Evolutionary conservation across 2,888 invertebrate species (phyloP), one percentile per base, ranked within the genome.

Genomic region (Sepioteuthis lessoniana): DNA sequence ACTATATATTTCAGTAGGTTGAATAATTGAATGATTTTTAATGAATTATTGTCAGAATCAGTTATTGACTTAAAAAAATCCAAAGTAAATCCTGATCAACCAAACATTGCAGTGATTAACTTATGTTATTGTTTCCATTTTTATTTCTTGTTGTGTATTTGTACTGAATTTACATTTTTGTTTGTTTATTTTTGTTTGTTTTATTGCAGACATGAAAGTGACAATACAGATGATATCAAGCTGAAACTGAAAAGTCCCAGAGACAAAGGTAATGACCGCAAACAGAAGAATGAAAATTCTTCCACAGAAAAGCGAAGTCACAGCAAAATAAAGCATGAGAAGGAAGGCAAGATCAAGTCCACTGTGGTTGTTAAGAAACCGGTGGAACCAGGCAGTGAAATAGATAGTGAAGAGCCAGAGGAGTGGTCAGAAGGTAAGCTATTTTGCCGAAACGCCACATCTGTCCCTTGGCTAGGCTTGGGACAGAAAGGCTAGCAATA

Each of bases 201-300:
- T 93, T 46, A 19, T 93, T 94, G 92, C 91, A 95, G 95, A 90
- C 94, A 95, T 92, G 95, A 95, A 38, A 96, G 96, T 90, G 95
- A 95, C 16, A 95, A 95, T 93, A 95, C 96, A 25, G 96, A 96
- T 76, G 96, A 96, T 93, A 94, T 96, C 31, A 94, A 96, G 42
- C 94, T 96, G 35, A 95, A 95, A 50, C 95, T 96, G n/a, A 96
- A 96, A 94, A 94, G 95, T 91, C 94, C 94, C 76, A 94, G 95
- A 76, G 94, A 95, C 38, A 95, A 95, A 91, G 94, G 94, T 76
- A 94, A 93, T 76, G 93, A 94, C 90, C 94, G 76, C 47, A 94
- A 95, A 37, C 94, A 94, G 16, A 95, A 95, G 94, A 94, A 94
- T 1, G 95, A 95, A 31, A 94, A 94, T 10, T 94, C 94, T 76